These are phyloP conservation scores for Euleptes europaea DNA, from an alignment of 2,113 vertebrate genomes.

Conservation along the genomic window DNA sequence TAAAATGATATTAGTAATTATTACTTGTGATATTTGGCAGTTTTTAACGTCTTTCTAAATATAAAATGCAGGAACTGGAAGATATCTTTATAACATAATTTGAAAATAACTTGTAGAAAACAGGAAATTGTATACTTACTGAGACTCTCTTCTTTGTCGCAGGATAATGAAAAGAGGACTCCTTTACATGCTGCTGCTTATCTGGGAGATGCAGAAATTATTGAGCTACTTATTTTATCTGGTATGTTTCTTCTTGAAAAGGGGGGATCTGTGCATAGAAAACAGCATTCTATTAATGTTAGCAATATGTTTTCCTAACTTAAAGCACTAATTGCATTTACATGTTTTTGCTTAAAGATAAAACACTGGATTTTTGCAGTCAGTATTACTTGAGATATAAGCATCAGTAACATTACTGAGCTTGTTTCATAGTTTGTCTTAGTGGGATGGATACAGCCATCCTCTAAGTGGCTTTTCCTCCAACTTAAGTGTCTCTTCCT, in stretches of 20 bases:
- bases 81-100: slow-evolving; percentile 42
- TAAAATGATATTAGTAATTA: too few relatives aligned
- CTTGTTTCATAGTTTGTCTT: background rate
- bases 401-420: background rate
- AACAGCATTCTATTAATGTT: slow-evolving; percentile 36
- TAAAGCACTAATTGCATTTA: background rate
- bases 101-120: slow-evolving; percentile 12
- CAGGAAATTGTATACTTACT: slow-evolving; percentile 61
- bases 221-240: slow-evolving; percentile 98
- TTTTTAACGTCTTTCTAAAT: slow-evolving; percentile 14
- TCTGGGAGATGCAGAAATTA: slow-evolving; percentile 97
- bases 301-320: slow-evolving; percentile 39
- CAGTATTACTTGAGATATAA: background rate
- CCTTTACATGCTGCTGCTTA: slow-evolving; percentile 97
- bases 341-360: background rate
- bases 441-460: too few relatives aligned
- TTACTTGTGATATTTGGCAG: slow-evolving; percentile 7
- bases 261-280: slow-evolving; percentile 12
- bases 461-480: too few relatives aligned
- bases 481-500: too few relatives aligned
- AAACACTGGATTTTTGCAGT: background rate
- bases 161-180: slow-evolving; percentile 99
- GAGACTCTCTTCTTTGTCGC: slow-evolving; percentile 61
- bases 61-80: slow-evolving; percentile 48
- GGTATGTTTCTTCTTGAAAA: slow-evolving; percentile 80